Percentiles rank a stretch among this genome's conserved stretches.
Evolutionary conservation across 2,888 invertebrate species (phyloP).

Genomic region (Heliconius charithonia): DNA sequence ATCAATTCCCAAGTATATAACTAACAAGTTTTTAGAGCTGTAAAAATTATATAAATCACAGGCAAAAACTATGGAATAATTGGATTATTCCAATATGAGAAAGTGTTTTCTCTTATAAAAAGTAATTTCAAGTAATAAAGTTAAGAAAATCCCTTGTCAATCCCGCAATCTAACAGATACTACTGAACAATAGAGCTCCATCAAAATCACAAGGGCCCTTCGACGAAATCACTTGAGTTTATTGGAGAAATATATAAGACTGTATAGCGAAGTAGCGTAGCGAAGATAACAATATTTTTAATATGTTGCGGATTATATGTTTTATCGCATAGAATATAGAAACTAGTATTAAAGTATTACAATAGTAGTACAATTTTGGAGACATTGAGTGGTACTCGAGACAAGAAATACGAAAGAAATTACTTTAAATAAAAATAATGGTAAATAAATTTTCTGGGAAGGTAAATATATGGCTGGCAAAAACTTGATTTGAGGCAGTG

Average conservation of each 20-base stretch:
- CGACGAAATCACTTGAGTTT: conserved; percentile 13
- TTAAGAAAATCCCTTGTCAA: background rate
- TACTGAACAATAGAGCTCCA: background rate
- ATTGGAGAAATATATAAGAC: conserved; percentile 11
- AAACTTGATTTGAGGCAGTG: too few relatives aligned
- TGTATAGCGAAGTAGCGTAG: background rate
- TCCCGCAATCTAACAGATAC: conserved; percentile 4
- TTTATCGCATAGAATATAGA: too few relatives aligned
- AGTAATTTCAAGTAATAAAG: background rate
- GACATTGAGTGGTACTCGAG: too few relatives aligned
- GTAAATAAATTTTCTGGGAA: too few relatives aligned
- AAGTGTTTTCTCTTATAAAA: too few relatives aligned
- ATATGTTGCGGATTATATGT: background rate
- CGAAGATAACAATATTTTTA: background rate
- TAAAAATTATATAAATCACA: background rate
- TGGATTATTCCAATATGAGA: background rate
- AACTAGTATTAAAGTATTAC: too few relatives aligned
- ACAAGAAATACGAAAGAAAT: too few relatives aligned
- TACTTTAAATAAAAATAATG: too few relatives aligned
- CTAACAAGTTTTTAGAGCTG: background rate
- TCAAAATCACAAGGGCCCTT: background rate
- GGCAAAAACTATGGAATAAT: background rate
- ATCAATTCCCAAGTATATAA: background rate
- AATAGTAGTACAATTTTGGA: too few relatives aligned
- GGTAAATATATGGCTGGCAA: too few relatives aligned